Percentiles rank a stretch among this genome's conserved stretches.
phyloP scores from a whole-genome alignment of 2,888 invertebrate species.

The Dione vanillae region DNA sequence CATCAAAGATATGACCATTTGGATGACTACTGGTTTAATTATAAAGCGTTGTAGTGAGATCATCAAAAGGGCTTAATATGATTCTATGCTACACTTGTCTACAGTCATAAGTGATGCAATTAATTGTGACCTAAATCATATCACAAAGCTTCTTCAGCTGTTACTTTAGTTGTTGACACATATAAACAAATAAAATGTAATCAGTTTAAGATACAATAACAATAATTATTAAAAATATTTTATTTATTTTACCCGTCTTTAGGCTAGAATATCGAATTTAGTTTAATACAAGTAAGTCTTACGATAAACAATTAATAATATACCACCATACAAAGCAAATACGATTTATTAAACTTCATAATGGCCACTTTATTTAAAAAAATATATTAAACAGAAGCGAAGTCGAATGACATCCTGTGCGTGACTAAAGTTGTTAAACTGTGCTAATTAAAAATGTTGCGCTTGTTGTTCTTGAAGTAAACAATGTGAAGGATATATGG shows the following conservation, averaged over 20 bases:
- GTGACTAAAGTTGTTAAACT: neutral
- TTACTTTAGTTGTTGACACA: neutral
- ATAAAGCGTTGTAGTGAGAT: neutral
- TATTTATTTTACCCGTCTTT: neutral
- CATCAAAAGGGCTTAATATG: slow-evolving; percentile 2
- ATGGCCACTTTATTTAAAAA: neutral
- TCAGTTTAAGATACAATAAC: neutral
- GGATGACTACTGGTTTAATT: neutral
- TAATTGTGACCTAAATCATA: slow-evolving; percentile 8
- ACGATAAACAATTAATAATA: neutral
- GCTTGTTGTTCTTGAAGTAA: neutral
- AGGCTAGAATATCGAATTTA: neutral
- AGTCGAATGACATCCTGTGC: neutral
- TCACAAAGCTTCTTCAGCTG: neutral
- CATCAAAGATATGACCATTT: neutral
- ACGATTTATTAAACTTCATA: neutral
- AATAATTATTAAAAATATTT: neutral
- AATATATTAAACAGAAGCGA: neutral
- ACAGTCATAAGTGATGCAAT: neutral
- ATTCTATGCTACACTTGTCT: neutral
- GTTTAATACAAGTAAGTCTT: too few species aligned
- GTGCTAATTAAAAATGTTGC: neutral
- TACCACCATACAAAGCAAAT: neutral
- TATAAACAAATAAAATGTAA: neutral
- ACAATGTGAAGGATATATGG: slow-evolving; percentile 1